Evolutionary conservation across 2,797 vertebrate species (phyloP).

Genomic region (Chelon labrosus): DNA sequence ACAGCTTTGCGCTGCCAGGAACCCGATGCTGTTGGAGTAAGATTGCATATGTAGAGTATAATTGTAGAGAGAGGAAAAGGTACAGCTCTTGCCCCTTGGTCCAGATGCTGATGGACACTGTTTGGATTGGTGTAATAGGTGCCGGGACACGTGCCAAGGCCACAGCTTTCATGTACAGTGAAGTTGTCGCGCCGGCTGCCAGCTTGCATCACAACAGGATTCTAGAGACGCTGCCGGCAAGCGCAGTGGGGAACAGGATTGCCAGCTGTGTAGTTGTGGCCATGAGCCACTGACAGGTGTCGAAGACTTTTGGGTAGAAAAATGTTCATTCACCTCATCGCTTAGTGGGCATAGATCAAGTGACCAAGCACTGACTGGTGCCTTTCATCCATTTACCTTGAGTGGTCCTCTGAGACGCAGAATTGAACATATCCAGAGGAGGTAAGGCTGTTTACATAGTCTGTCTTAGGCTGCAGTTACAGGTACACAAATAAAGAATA

Average conservation of each 20-base stretch:
- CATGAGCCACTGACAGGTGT: conserved; percentile 72
- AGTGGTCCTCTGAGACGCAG: conserved; percentile 40
- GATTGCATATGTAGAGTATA: conserved; percentile 29
- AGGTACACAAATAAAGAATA: conserved; percentile 48
- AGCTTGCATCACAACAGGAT: conserved; percentile 72
- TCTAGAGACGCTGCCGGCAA: conserved; percentile 50
- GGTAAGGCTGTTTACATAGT: conserved; percentile 25
- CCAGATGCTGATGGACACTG: conserved; percentile 65
- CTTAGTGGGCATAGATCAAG: conserved; percentile 49
- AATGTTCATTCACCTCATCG: conserved; percentile 56
- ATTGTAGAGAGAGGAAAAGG: conserved; percentile 31
- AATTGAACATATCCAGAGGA: conserved; percentile 33
- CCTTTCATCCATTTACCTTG: conserved; percentile 14
- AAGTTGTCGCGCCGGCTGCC: conserved; percentile 68
- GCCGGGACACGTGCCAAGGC: conserved; percentile 70
- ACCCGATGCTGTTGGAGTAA: conserved; percentile 12
- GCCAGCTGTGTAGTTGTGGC: conserved; percentile 77
- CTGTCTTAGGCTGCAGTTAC: conserved; percentile 25
- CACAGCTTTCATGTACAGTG: conserved; percentile 73
- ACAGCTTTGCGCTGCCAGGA: conserved; percentile 41
- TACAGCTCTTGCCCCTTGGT: conserved; percentile 28
- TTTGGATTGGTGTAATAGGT: conserved; percentile 62
- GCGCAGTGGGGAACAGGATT: conserved; percentile 33
- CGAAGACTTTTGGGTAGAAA: conserved; percentile 55
- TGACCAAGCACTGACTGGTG: conserved; percentile 45